Base-by-base conservation (phyloP, 2,113 vertebrate genomes). In the Bos indicus region DNA sequence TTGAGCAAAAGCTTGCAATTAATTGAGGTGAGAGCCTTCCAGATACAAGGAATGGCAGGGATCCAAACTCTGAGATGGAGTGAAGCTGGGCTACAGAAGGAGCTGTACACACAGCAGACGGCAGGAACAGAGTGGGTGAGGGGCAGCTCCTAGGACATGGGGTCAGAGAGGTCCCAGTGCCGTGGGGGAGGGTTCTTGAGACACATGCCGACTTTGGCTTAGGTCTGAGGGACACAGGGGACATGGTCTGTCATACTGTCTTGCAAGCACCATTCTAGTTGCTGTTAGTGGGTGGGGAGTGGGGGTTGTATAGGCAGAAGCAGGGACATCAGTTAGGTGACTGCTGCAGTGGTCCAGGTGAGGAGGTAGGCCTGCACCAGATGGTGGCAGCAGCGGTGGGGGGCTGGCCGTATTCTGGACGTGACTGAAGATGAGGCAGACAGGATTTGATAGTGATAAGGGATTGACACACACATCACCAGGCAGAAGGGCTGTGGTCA, bases 321-420 rank as follows among this genome's bases (percentile, higher is more conserved):
- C 30, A 5, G 62, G 62, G 86, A n/a, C 21, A 1, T 7, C 28
- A 43, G 15, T 7, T 3, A 25, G 74, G n/a, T 0, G 25, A 14
- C 8, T 25, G 0, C 46, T 52, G 85, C 25, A 4, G 5, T 2
- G 19, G 40, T 43, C 62, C 15, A 0, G 67, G 43, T 6, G 57
- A 51, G 21, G 67, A 33, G 46, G 21, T 19, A 17, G 43, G 23
- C 9, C 74, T 64, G 28, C 28, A 6, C 15, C 23, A 2, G 57
- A n/a, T 1, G 11, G 52, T 0, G 23, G n/a, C n/a, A 15, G 33
- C 5, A 12, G 0, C 12, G 8, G 14, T 14, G 25, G 8, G 60
- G 40, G 51, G 40, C 30, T 5, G 4, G 15, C 7, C 83, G 28
- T 21, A 33, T 7, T 62, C 57, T 7, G 36, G 85, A 40, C 14